Conservation (phyloP, 2,797 vertebrate species). For the Meda fulgida region DNA sequence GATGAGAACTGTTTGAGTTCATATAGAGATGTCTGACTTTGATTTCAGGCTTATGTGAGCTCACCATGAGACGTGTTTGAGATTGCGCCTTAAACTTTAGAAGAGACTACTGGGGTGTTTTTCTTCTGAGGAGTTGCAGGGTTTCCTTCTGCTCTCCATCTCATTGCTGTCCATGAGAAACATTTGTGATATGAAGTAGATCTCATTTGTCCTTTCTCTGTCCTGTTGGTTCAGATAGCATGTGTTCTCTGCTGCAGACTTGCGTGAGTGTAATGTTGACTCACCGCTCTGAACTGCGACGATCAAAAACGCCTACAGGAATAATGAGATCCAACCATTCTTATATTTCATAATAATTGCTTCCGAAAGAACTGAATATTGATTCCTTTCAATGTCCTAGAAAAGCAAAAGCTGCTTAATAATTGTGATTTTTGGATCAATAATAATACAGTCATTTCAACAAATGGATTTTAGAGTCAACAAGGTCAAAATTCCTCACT, state of each 20-base stretch:
- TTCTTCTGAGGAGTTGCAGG: neutral
- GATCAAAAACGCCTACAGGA: slow-evolving; percentile 42
- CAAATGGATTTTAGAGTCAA: slow-evolving; percentile 34
- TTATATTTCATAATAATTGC: slow-evolving; percentile 46
- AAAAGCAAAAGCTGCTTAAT: slow-evolving; percentile 36
- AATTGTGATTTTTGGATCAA: slow-evolving; percentile 41
- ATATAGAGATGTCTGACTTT: neutral
- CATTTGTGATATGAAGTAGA: neutral
- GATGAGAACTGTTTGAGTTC: neutral
- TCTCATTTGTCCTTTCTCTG: neutral
- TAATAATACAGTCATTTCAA: slow-evolving; percentile 24
- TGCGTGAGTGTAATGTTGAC: slow-evolving; percentile 43
- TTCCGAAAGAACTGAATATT: slow-evolving; percentile 36
- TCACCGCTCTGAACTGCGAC: slow-evolving; percentile 24
- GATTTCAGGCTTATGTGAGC: neutral
- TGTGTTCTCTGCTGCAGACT: slow-evolving; percentile 13
- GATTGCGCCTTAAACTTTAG: neutral
- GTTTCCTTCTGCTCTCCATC: neutral
- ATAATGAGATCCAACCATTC: slow-evolving; percentile 44
- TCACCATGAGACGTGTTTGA: neutral
- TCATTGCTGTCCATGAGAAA: neutral
- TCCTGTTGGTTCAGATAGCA: neutral
- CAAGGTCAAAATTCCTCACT: slow-evolving; percentile 24
- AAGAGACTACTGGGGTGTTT: neutral
- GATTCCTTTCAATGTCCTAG: slow-evolving; percentile 24